Conservation (phyloP, 2,888 invertebrate genomes). For the Adela reaumurella region DNA sequence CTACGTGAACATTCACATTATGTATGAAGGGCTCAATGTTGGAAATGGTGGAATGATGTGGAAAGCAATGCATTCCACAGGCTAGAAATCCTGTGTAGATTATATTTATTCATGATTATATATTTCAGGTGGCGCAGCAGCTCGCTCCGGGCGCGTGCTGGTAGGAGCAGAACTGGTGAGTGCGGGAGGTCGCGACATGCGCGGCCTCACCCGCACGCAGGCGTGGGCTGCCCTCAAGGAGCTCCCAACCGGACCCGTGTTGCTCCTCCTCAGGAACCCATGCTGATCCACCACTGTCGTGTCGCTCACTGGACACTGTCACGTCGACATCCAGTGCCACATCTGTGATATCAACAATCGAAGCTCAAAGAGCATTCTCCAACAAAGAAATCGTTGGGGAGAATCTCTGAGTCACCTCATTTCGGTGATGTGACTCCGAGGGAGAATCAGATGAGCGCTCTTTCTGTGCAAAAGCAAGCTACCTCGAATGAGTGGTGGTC, state of each 20-base stretch:
- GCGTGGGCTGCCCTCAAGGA: slow-evolving; percentile 93
- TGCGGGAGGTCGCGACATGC: slow-evolving; percentile 78
- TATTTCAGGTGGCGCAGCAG: slow-evolving; percentile 79
- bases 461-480: not conserved
- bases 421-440: not conserved
- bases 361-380: no score
- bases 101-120: no score
- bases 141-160: slow-evolving; percentile 77
- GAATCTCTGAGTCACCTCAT: no score
- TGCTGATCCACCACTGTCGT: not conserved
- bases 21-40: no score
- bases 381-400: no score
- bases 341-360: not conserved
- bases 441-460: not conserved
- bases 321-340: not conserved
- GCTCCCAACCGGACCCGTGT: slow-evolving; percentile 79
- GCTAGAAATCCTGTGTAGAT: no score
- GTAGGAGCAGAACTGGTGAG: slow-evolving; percentile 85
- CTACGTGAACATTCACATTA: no score
- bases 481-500: no score
- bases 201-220: slow-evolving; percentile 85
- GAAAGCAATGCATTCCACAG: no score
- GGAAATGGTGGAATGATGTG: no score
- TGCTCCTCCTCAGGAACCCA: slow-evolving; percentile 50
- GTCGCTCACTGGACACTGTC: no score